Evolutionary conservation across 2,888 invertebrate genomes (phyloP), one percentile per base, ranked within the genome.

Genomic region (Limnephilus lunatus): DNA sequence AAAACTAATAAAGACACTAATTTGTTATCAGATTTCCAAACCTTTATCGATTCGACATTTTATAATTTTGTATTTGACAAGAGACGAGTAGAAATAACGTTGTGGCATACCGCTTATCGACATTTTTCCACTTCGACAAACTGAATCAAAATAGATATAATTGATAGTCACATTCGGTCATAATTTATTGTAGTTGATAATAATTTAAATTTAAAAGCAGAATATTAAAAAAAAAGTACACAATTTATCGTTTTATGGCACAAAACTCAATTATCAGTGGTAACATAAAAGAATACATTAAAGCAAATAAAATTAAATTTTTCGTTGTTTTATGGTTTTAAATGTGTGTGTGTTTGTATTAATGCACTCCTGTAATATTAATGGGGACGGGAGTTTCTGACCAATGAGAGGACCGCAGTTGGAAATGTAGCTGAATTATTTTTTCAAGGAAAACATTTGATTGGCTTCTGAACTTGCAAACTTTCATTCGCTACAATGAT

Each of bases 221-320:
- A 68, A 68, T 68, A 68, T 68, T 68, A 25, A 68, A 68, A 68
- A 53, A 68, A 68, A 68, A 68, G 25, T n/a, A 68, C 25, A 68
- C n/a, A 7, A 68, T 68, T 68, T 68, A 68, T 68, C 68, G 68
- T 68, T 39, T 48, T 86, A 44, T 48, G 30, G 44, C 14, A 86
- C 86, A 53, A 90, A 90, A 90, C 83, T 48, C 83, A 90, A 88
- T 83, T 88, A 85, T 81, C 81, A 32, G 39, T 80, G 35, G 88
- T 32, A 32, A 48, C 90, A 92, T 90, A 92, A 92, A 92, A 90
- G 80, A 86, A 83, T 85, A 91, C 90, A 85, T 91, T 44, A 91
- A 85, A 90, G 53, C 68, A 31, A 88, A 88, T 88, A 86, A 86
- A 86, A 48, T 86, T 86, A 86, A 86, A 86, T 86, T 86, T 86